phyloP scores from a whole-genome alignment of 1,140 invertebrate genomes.

The Drosophila pandora region DNA sequence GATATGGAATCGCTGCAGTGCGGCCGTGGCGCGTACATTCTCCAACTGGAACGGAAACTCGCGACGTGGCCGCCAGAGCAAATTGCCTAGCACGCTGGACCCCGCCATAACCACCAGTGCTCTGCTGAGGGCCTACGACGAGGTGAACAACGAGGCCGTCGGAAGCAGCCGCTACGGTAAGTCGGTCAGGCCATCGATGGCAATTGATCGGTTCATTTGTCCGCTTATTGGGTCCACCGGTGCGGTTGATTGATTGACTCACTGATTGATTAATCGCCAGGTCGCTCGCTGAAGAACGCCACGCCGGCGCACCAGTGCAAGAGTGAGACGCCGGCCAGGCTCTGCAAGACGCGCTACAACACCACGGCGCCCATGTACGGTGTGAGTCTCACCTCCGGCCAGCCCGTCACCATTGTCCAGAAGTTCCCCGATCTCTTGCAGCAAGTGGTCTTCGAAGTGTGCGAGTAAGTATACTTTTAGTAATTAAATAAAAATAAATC shows the following conservation, averaged over 20 bases:
- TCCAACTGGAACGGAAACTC: conserved; percentile 83
- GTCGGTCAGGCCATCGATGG: conserved; percentile 56
- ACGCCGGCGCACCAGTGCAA: conserved; percentile 83
- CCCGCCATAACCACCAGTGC: conserved; percentile 89
- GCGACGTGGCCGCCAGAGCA: conserved; percentile 81
- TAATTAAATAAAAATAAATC: too few relatives aligned
- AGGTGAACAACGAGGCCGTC: conserved; percentile 84
- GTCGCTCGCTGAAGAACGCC: conserved; percentile 71
- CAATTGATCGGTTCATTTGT: conserved; percentile 21
- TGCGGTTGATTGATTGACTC: conserved; percentile 21
- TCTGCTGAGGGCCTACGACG: conserved; percentile 87
- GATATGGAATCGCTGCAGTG: conserved; percentile 84
- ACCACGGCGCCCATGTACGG: conserved; percentile 97
- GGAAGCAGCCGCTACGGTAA: conserved; percentile 81
- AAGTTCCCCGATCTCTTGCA: conserved; percentile 97
- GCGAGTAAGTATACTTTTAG: conserved; percentile 86
- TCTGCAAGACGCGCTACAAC: conserved; percentile 95
- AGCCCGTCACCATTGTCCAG: conserved; percentile 96
- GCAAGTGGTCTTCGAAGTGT: conserved; percentile 96
- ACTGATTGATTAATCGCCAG: conserved; percentile 55
- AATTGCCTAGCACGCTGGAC: conserved; percentile 87
- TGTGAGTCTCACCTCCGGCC: conserved; percentile 94
- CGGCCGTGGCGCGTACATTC: conserved; percentile 87
- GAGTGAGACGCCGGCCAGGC: conserved; percentile 87
- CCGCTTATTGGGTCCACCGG: conserved; percentile 13